These are phyloP conservation scores for Blomia tropicalis DNA, from an alignment of 2,888 invertebrate species.

Conservation along the genomic window DNA sequence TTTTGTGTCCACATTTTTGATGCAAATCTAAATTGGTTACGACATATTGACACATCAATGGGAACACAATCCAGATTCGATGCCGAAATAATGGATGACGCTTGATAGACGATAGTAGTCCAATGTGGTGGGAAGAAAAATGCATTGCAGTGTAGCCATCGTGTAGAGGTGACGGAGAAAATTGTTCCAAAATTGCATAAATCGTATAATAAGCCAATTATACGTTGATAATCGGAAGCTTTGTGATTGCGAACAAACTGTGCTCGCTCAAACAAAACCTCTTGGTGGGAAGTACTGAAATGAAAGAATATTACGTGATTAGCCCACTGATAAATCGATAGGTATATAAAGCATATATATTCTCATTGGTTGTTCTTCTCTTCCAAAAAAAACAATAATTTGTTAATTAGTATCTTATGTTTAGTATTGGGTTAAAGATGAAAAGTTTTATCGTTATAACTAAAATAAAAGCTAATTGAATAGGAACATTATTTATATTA, in stretches of 20 bases:
- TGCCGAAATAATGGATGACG: too few species aligned
- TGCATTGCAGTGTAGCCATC: neutral
- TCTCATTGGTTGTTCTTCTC: conserved; percentile 4
- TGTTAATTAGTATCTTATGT: neutral
- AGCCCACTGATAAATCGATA: conserved; percentile 4
- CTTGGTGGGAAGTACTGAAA: neutral
- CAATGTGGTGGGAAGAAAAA: neutral
- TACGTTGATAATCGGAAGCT: conserved; percentile 3
- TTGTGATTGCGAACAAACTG: conserved; percentile 5
- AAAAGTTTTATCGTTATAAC: neutral
- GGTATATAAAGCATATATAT: neutral
- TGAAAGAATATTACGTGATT: neutral
- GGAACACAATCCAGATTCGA: neutral
- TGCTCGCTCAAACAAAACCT: neutral
- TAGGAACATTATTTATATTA: conserved; percentile 4
- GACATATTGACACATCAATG: conserved; percentile 6
- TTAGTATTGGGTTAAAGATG: neutral
- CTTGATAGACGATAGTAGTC: neutral
- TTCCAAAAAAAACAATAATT: neutral
- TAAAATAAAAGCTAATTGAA: conserved; percentile 1
- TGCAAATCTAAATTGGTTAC: neutral
- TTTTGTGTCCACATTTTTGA: too few species aligned
- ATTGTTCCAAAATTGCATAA: neutral
- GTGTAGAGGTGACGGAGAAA: neutral
- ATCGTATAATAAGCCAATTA: conserved; percentile 8